Conservation (phyloP, 2,888 invertebrate species). For the Epinotia ramella region DNA sequence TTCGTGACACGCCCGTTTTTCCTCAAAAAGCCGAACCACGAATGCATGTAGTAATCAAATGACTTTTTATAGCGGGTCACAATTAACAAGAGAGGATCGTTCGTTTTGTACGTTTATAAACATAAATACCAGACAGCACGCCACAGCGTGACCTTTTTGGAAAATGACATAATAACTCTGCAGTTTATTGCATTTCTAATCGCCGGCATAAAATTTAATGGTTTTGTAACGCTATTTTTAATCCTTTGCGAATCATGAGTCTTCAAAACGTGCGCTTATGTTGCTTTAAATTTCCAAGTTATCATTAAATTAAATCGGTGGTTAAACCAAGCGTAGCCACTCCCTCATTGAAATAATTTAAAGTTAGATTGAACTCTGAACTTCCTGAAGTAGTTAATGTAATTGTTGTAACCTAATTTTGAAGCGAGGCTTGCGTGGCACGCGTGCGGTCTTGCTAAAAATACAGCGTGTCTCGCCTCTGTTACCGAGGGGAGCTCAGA, state of each 20-base stretch:
- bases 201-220: conserved; percentile 36
- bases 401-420: conserved; percentile 45
- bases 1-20: conserved; percentile 70
- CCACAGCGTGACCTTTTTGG: conserved; percentile 43
- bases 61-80: conserved; percentile 54
- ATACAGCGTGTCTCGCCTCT: conserved; percentile 51
- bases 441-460: conserved; percentile 48
- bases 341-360: conserved; percentile 32
- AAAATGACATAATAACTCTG: conserved; percentile 44
- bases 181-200: conserved; percentile 50
- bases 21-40: conserved; percentile 65
- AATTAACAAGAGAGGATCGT: conserved; percentile 44
- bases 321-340: conserved; percentile 17
- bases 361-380: conserved; percentile 44
- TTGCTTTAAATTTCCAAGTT: conserved; percentile 11
- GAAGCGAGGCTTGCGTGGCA: conserved; percentile 58
- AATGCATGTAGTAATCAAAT: conserved; percentile 66
- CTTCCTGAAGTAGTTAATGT: conserved; percentile 41
- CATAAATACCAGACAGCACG: conserved; percentile 38
- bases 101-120: conserved; percentile 23
- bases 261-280: background rate
- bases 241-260: conserved; percentile 7
- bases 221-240: conserved; percentile 34
- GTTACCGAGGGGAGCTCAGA: conserved; percentile 52
- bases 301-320: conserved; percentile 21